Evolutionary conservation across 2,888 invertebrate species (phyloP).

Genomic region (Tanypteryx hageni): DNA sequence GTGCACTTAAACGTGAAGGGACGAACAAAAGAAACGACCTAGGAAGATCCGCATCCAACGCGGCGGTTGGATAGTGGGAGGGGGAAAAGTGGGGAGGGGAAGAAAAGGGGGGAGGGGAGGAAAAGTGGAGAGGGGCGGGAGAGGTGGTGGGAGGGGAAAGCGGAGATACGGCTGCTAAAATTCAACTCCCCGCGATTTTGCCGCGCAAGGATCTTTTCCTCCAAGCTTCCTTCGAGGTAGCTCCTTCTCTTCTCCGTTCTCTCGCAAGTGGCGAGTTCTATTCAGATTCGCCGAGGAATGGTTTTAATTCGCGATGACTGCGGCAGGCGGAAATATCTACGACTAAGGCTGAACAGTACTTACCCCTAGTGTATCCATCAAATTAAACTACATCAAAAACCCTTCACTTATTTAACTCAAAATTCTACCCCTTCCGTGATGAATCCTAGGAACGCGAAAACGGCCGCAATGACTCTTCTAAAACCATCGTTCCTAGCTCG

Average conservation of each 20-base stretch:
- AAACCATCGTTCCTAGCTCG: no score
- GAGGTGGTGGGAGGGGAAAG: neutral
- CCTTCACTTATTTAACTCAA: no score
- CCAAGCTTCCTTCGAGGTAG: neutral
- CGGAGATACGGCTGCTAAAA: slow-evolving; percentile 7
- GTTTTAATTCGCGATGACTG: neutral
- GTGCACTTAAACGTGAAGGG: slow-evolving; percentile 14
- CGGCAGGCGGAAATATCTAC: neutral
- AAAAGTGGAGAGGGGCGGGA: neutral
- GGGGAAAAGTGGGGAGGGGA: no score
- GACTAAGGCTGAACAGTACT: neutral
- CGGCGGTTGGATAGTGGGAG: no score
- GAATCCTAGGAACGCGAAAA: no score
- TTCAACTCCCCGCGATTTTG: neutral
- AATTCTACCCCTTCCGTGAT: no score
- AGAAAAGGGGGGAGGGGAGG: no score
- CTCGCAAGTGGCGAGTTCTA: no score
- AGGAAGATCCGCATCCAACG: no score
- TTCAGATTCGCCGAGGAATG: neutral
- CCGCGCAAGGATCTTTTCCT: neutral
- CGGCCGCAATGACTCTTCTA: no score
- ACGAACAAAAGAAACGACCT: neutral
- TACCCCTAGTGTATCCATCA: neutral
- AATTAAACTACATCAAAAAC: no score
- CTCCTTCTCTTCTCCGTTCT: neutral